Evolutionary conservation across 2,888 invertebrate genomes (phyloP).

Genomic region (Harpagoxenus sublaevis): DNA sequence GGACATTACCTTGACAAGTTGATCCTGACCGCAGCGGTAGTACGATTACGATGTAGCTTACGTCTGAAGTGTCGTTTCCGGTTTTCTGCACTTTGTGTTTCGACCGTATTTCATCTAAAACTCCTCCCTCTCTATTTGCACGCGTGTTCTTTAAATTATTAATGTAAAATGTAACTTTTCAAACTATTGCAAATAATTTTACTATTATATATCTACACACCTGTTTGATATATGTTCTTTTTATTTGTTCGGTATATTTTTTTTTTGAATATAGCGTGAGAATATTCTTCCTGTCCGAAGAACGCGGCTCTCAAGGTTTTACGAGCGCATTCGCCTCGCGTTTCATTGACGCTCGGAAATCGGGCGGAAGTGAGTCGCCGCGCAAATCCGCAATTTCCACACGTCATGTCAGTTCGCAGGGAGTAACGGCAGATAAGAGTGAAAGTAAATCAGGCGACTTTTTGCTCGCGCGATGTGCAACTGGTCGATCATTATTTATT

Average conservation of each 20-base stretch:
- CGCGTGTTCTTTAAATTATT: background rate
- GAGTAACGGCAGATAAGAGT: conserved; percentile 70
- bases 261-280: background rate
- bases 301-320: background rate
- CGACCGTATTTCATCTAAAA: background rate
- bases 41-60: background rate
- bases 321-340: conserved; percentile 16
- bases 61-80: background rate
- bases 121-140: background rate
- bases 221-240: no score
- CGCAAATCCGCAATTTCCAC: conserved; percentile 64
- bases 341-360: background rate
- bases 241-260: background rate
- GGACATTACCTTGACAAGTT: conserved; percentile 74
- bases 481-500: conserved; percentile 52
- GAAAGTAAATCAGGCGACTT: conserved; percentile 60
- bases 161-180: background rate
- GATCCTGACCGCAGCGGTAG: conserved; percentile 60
- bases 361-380: conserved; percentile 43
- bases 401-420: conserved; percentile 59
- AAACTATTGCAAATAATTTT: background rate
- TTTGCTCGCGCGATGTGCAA: conserved; percentile 28
- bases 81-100: background rate
- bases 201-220: no score
- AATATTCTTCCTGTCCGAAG: background rate